Conservation (phyloP, 1,140 invertebrate species). For the Contarinia nasturtii region DNA sequence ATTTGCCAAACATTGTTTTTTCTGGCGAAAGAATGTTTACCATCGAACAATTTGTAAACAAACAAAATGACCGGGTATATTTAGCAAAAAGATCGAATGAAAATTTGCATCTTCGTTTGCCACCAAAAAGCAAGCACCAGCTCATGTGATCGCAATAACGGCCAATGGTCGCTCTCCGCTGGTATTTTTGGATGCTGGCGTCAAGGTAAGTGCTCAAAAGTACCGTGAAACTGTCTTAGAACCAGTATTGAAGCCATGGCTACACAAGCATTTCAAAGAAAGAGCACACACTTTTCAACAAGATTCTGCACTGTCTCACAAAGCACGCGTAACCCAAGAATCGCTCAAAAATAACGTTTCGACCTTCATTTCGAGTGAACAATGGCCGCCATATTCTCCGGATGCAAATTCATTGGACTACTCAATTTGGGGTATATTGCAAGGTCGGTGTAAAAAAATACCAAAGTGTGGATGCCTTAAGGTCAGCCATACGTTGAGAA, state of each 20-base stretch:
- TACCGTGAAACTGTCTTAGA: neutral
- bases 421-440: neutral
- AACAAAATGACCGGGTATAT: slow-evolving; percentile 1
- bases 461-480: neutral
- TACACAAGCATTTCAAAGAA: neutral
- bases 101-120: neutral
- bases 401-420: slow-evolving; percentile 1
- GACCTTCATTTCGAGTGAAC: neutral
- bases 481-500: neutral
- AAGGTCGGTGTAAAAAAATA: neutral
- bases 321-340: neutral
- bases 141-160: neutral
- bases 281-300: slow-evolving; percentile 1
- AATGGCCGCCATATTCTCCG: neutral
- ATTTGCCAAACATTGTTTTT: too few relatives aligned
- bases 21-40: neutral
- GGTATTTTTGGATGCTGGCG: neutral
- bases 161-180: neutral
- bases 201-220: neutral
- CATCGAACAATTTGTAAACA: neutral
- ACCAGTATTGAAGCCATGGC: neutral
- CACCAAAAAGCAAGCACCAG: neutral
- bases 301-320: neutral
- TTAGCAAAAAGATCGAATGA: too few relatives aligned
- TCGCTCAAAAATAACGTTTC: neutral